Conservation (phyloP, 2,888 invertebrate species). For the Amiota communis region DNA sequence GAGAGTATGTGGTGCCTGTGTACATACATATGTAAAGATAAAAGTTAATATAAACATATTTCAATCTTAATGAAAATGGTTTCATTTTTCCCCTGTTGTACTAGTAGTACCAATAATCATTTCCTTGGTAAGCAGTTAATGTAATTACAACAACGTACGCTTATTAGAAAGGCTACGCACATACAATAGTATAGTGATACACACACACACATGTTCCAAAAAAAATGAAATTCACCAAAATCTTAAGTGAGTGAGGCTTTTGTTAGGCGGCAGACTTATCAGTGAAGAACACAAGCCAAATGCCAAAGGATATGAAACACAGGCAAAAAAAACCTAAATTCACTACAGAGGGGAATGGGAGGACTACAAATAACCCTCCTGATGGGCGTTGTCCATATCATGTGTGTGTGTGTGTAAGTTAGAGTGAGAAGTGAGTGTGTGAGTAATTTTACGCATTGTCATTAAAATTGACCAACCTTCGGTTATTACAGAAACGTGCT, state of each 20-base stretch:
- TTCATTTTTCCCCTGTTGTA: conserved; percentile 48
- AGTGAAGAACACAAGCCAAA: conserved; percentile 20
- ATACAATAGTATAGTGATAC: not conserved
- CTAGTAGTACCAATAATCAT: conserved; percentile 53
- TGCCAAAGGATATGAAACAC: too few species aligned
- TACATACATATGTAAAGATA: conserved; percentile 12
- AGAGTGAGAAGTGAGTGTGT: not conserved
- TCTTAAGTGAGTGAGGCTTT: too few species aligned
- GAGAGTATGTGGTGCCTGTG: not conserved
- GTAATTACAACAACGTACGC: conserved; percentile 66
- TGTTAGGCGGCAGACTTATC: conserved; percentile 8
- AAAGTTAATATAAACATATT: conserved; percentile 50
- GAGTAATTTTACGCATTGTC: conserved; percentile 59
- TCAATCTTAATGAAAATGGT: conserved; percentile 67
- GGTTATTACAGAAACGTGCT: conserved; percentile 61
- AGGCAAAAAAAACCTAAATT: too few species aligned
- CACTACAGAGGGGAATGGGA: too few species aligned
- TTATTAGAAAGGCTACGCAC: conserved; percentile 39
- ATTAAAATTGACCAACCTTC: conserved; percentile 64
- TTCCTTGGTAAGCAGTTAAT: conserved; percentile 55
- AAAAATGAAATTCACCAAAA: too few species aligned
- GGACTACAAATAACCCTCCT: too few species aligned
- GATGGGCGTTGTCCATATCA: not conserved
- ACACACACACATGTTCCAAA: conserved; percentile 25
- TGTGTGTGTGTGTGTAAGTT: conserved; percentile 7